Conservation (phyloP, 2,797 vertebrate genomes). For the Coregonus ussuriensis region DNA sequence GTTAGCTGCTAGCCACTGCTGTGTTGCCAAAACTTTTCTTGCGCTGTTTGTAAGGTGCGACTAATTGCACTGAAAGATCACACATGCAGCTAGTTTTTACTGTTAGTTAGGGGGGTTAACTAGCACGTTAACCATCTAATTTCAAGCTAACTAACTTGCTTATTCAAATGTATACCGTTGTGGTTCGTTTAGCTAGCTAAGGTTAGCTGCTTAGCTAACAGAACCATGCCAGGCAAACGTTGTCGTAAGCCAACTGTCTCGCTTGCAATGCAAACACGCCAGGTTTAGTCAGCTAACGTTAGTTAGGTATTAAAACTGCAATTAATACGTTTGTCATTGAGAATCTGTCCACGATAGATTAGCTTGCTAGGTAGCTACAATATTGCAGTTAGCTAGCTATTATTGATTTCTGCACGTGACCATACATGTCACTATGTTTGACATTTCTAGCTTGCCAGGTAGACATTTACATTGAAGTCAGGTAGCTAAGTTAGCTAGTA, state of each 20-base stretch:
- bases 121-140: not conserved
- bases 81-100: not conserved
- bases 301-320: no score
- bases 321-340: no score
- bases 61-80: not conserved
- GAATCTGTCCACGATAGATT: no score
- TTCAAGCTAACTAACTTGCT: not conserved
- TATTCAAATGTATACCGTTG: not conserved
- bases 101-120: not conserved
- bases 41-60: not conserved
- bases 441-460: no score
- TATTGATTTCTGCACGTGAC: no score
- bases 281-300: not conserved
- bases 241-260: not conserved
- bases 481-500: no score
- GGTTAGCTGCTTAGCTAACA: not conserved
- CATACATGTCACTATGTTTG: no score
- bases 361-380: no score
- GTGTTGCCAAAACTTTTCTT: slow-evolving; percentile 5
- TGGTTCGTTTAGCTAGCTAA: not conserved
- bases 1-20: slow-evolving; percentile 3
- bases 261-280: not conserved
- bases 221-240: not conserved
- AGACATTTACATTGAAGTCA: no score
- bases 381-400: no score